These are phyloP conservation scores for Eurois occulta DNA, from an alignment of 2,888 invertebrate genomes.

Conservation along the genomic window DNA sequence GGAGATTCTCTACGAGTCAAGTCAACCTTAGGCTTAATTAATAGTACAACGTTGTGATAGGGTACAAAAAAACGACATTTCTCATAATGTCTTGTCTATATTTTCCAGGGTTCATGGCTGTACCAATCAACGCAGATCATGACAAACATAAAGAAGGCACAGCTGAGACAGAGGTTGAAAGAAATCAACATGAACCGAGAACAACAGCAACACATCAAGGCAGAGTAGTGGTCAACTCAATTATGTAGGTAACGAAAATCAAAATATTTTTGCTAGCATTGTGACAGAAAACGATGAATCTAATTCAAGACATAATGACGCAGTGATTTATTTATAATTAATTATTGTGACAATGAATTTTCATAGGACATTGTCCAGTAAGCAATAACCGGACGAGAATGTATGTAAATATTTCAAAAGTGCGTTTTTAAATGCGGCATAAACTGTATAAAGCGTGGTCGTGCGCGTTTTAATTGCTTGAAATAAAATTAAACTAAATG, in stretches of 20 bases:
- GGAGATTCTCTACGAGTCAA: not conserved
- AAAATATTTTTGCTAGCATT: slow-evolving; percentile 73
- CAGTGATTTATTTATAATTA: slow-evolving; percentile 65
- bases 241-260: slow-evolving; percentile 71
- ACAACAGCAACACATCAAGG: slow-evolving; percentile 79
- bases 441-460: slow-evolving; percentile 17
- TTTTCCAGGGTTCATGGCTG: slow-evolving; percentile 95
- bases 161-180: slow-evolving; percentile 93
- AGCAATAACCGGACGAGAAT: slow-evolving; percentile 32
- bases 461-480: slow-evolving; percentile 43
- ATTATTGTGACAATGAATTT: slow-evolving; percentile 54
- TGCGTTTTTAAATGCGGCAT: slow-evolving; percentile 36
- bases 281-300: slow-evolving; percentile 67
- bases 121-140: slow-evolving; percentile 97
- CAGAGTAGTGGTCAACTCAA: slow-evolving; percentile 78
- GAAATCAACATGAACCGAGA: slow-evolving; percentile 87
- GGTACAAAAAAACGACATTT: not conserved
- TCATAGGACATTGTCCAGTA: slow-evolving; percentile 53
- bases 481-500: slow-evolving; percentile 11
- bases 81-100: slow-evolving; percentile 31
- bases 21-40: not conserved
- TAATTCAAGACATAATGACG: slow-evolving; percentile 63
- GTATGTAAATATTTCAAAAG: slow-evolving; percentile 61
- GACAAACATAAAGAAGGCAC: slow-evolving; percentile 95
- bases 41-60: not conserved